phyloP scores from a whole-genome alignment of 1,140 invertebrate genomes.

The Zaprionus ghesquierei region DNA sequence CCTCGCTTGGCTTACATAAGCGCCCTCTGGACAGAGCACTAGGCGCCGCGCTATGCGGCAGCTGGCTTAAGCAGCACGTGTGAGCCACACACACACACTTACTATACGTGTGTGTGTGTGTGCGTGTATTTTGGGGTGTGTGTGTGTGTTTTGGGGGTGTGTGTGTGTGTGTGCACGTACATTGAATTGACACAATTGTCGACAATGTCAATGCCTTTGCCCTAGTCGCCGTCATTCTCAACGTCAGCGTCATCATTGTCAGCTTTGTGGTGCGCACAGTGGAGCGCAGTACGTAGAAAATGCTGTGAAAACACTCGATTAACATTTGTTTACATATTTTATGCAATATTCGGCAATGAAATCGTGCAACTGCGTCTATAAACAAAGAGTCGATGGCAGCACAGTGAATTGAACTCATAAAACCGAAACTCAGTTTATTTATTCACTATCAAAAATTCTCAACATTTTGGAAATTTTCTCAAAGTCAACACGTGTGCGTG shows the following conservation, averaged over 20 bases:
- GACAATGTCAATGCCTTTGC: conserved; percentile 76
- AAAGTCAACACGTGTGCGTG: background rate
- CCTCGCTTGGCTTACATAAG: conserved; percentile 38
- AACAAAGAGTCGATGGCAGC: background rate
- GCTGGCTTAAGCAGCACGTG: background rate
- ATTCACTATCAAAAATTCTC: background rate
- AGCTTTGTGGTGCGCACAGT: conserved; percentile 27
- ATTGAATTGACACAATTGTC: conserved; percentile 70
- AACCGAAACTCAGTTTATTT: background rate
- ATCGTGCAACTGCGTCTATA: background rate
- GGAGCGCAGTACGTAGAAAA: background rate
- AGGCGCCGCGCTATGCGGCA: background rate
- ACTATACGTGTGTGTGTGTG: conserved; percentile 8
- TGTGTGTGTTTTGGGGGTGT: conserved; percentile 4
- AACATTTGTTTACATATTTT: background rate
- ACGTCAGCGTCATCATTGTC: conserved; percentile 13
- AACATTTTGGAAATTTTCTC: background rate
- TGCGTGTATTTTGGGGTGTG: conserved; percentile 16
- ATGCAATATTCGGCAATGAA: background rate
- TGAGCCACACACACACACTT: background rate
- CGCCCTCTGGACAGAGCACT: conserved; percentile 9
- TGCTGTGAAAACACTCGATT: background rate
- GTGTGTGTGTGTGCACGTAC: conserved; percentile 18
- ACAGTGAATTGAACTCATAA: background rate
- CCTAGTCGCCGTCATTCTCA: conserved; percentile 12